Evolutionary conservation across 2,113 vertebrate species (phyloP).

Genomic region (Entomyzon cyanotis): DNA sequence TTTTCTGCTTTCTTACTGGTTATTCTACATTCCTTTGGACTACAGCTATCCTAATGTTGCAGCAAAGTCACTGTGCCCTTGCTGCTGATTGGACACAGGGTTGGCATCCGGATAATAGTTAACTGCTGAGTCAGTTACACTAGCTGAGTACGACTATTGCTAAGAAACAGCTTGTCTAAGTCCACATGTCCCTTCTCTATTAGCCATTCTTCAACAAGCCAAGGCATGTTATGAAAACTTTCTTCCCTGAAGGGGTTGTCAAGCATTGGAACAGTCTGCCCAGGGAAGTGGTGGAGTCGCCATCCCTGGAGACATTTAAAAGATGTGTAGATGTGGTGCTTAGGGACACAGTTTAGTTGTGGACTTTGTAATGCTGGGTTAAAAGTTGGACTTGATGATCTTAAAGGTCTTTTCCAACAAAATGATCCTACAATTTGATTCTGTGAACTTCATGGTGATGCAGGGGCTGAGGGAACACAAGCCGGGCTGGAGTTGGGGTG

Average conservation of each 20-base stretch:
- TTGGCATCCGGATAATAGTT: too few relatives aligned
- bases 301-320: neutral
- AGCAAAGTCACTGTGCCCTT: too few relatives aligned
- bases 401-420: neutral
- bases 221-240: neutral
- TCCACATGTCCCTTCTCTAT: too few relatives aligned
- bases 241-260: neutral
- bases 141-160: too few relatives aligned
- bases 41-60: too few relatives aligned
- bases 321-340: neutral
- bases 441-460: neutral
- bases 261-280: neutral
- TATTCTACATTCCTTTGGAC: too few relatives aligned
- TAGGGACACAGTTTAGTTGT: neutral
- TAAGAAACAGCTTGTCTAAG: too few relatives aligned
- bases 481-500: rapidly evolving
- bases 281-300: neutral
- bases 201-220: too few relatives aligned
- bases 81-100: too few relatives aligned
- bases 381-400: neutral
- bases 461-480: neutral
- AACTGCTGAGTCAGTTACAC: too few relatives aligned
- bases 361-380: neutral
- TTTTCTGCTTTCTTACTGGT: too few relatives aligned
- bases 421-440: neutral